These are phyloP conservation scores for Papilio demoleus DNA, from an alignment of 2,888 invertebrate genomes.

Conservation along the genomic window DNA sequence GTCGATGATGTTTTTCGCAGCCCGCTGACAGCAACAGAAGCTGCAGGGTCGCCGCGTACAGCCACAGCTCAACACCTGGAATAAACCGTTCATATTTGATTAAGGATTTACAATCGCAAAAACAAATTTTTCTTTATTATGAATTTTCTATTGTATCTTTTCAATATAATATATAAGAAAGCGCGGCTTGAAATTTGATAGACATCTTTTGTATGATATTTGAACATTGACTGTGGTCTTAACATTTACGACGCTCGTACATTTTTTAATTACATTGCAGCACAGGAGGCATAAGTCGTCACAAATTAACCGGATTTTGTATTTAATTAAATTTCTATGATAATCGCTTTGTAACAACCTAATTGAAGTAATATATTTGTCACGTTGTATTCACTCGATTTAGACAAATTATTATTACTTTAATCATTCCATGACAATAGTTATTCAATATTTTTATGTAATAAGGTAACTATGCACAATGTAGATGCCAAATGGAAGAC, in stretches of 20 bases:
- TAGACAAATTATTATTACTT: background rate
- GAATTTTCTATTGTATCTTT: too few relatives aligned
- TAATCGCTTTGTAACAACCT: conserved; percentile 21
- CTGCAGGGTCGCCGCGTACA: conserved; percentile 61
- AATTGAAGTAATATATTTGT: conserved; percentile 1
- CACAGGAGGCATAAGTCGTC: too few relatives aligned
- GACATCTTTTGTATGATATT: too few relatives aligned
- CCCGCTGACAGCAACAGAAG: conserved; percentile 54
- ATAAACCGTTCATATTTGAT: conserved; percentile 23
- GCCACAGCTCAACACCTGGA: conserved; percentile 68
- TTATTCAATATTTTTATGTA: background rate
- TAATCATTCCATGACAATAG: background rate
- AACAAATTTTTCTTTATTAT: too few relatives aligned
- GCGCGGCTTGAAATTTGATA: too few relatives aligned
- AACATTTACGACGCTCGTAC: too few relatives aligned
- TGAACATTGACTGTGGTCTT: too few relatives aligned
- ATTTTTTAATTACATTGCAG: too few relatives aligned
- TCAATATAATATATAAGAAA: too few relatives aligned
- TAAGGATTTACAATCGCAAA: background rate
- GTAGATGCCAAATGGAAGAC: too few relatives aligned
- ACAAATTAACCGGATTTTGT: background rate
- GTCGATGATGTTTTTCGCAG: conserved; percentile 63
- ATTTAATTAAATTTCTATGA: background rate
- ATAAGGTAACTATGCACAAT: too few relatives aligned
- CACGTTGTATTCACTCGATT: conserved; percentile 7